Conservation (phyloP, 2,113 vertebrate genomes). For the Neogobius melanostomus region DNA sequence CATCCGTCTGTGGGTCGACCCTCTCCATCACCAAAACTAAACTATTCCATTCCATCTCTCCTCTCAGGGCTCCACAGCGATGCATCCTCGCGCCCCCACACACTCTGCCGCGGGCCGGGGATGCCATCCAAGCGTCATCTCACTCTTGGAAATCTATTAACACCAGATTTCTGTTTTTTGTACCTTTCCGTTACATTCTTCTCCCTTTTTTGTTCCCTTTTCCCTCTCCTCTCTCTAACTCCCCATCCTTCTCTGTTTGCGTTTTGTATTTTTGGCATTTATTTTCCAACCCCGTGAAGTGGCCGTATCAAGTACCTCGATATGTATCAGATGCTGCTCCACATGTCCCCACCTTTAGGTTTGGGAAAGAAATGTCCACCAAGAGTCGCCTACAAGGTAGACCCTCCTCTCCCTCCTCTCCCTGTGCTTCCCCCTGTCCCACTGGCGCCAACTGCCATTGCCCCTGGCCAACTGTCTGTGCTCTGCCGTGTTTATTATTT, state of each 20-base stretch:
- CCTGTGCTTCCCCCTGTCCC: constrained; percentile 53
- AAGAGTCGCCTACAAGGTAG: constrained; percentile 99
- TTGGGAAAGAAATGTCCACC: constrained; percentile 99
- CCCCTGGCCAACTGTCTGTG: constrained; percentile 66
- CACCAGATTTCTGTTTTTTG: constrained; percentile 81
- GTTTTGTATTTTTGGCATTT: constrained; percentile 43
- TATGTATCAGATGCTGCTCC: constrained; percentile 99
- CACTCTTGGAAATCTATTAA: constrained; percentile 83
- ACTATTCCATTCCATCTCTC: constrained; percentile 65
- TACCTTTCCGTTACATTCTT: constrained; percentile 72
- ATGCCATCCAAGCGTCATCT: constrained; percentile 77
- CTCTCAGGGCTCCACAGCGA: constrained; percentile 70
- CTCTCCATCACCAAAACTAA: constrained; percentile 24
- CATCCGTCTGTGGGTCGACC: constrained; percentile 59
- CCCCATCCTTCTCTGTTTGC: constrained; percentile 69
- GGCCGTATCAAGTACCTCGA: constrained; percentile 98
- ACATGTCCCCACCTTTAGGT: constrained; percentile 99
- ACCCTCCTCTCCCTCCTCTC: constrained; percentile 54
- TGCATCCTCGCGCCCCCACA: constrained; percentile 65
- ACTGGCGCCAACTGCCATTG: constrained; percentile 50
- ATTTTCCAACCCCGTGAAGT: constrained; percentile 77
- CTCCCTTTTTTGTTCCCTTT: constrained; percentile 48
- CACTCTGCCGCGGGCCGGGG: constrained; percentile 45
- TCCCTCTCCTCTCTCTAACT: constrained; percentile 59
- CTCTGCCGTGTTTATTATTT: constrained; percentile 65